Percentiles rank a stretch among this genome's conserved stretches.
These are phyloP conservation scores for Lasioglossum malachurum DNA, from an alignment of 2,888 invertebrate genomes.

Conservation along the genomic window DNA sequence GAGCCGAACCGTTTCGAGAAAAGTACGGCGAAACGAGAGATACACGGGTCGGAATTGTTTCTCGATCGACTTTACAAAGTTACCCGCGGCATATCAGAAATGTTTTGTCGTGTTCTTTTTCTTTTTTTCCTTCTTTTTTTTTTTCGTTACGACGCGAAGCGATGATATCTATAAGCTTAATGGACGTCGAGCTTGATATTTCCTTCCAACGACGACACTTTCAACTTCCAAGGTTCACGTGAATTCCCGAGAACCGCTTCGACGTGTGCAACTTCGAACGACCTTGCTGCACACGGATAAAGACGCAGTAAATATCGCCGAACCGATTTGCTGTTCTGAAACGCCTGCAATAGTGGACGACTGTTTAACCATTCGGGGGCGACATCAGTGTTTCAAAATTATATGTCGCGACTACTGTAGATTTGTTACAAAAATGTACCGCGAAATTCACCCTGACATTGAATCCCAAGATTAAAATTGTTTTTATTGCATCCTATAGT, in stretches of 20 bases:
- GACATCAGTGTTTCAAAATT: no score
- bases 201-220: background rate
- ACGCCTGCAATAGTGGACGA: no score
- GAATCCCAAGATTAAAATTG: no score
- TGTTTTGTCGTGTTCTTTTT: background rate
- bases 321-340: background rate
- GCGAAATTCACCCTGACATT: no score
- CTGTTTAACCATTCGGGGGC: no score
- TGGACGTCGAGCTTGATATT: background rate
- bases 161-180: background rate
- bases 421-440: no score
- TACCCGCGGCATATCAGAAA: background rate
- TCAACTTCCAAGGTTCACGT: background rate
- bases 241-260: background rate
- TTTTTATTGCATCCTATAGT: no score
- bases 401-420: no score
- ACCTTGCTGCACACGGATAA: background rate
- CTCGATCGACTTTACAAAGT: slow-evolving; percentile 1
- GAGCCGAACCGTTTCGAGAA: slow-evolving; percentile 3
- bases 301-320: background rate
- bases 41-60: slow-evolving; percentile 25
- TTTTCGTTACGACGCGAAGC: background rate
- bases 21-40: background rate
- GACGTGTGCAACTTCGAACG: background rate
- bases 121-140: rapidly evolving